Evolutionary conservation across 2,113 vertebrate species (phyloP).

Genomic region (Ptilonorhynchus violaceus): DNA sequence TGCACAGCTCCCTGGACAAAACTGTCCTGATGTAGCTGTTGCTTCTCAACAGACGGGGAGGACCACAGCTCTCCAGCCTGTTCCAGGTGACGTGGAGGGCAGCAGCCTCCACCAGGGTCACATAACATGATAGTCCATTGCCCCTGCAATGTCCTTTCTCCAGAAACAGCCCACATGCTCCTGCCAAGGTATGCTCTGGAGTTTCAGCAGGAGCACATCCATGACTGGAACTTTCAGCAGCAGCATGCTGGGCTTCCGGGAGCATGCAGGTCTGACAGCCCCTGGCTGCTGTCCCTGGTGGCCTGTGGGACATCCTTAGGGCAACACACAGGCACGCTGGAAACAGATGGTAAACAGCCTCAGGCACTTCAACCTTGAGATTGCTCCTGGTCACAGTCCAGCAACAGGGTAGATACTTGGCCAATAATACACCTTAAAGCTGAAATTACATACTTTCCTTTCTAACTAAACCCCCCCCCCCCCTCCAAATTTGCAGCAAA

Average conservation of each 20-base stretch:
- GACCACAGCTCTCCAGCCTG: not conserved
- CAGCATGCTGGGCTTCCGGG: rapidly evolving
- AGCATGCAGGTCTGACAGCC: not conserved
- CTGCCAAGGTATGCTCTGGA: not conserved
- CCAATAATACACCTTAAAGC: not conserved
- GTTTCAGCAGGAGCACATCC: not conserved
- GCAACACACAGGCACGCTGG: too few relatives aligned
- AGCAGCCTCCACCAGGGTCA: not conserved
- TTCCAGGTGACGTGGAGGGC: not conserved
- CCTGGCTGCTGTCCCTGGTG: not conserved
- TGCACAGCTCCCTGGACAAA: not conserved
- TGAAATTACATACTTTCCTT: not conserved
- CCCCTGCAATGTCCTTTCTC: not conserved
- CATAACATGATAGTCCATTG: not conserved
- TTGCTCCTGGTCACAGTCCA: not conserved
- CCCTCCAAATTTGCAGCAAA: not conserved
- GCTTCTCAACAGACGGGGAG: not conserved
- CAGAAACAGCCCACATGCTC: not conserved
- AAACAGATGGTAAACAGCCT: not conserved
- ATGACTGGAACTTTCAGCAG: not conserved
- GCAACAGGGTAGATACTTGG: not conserved
- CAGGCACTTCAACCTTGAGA: not conserved
- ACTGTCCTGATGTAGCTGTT: not conserved
- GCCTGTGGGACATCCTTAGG: not conserved
- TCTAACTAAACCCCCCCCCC: not conserved